Evolutionary conservation across 2,113 vertebrate species (phyloP), one percentile per base, ranked within the genome.

Genomic region (Pangasianodon hypophthalmus): DNA sequence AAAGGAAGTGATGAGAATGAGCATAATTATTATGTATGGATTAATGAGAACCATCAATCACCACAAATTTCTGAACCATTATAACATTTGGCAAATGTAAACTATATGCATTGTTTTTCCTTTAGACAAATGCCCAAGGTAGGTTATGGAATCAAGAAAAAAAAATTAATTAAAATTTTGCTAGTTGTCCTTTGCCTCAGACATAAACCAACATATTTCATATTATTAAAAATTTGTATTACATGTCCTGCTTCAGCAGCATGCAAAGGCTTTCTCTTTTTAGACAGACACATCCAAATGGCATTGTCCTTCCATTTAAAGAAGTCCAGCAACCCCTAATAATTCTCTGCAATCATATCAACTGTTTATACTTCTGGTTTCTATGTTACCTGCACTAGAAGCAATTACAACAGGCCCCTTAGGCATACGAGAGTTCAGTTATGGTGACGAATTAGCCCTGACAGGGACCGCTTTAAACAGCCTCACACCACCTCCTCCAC

Each of bases 401-500:
- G 37, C 44, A 52, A n/a, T 62, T 52, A 71, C 19, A 82, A 26
- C 77, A 29, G 44, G 81, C 7, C 41, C 48, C 82, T 58, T 21
- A 56, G 67, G 77, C 75, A 29, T 67, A 69, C 67, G 10, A 44
- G 32, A 75, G 48, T 84, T 88, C 62, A 88, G 82, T 46, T 32
- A 7, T 85, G 73, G 46, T 73, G 50, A 87, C 50, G 85, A 91
- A 84, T 91, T 87, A 90, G 48, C 14, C 67, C 56, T 32, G 29
- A 41, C 90, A 91, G 79, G 90, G 89, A 91, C 21, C 73, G 44
- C 37, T 88, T 90, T 84, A 62, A 71, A 75, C 77, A 64, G 62
- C 88, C 52, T 86, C 58, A 79, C 90, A 84, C 86, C 90, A 84
- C 86, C 46, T 71, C 91, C 88, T 86, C 69, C 87, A 67, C 90